phyloP scores from a whole-genome alignment of 2,888 invertebrate genomes.

The Sphaerophoria taeniata region DNA sequence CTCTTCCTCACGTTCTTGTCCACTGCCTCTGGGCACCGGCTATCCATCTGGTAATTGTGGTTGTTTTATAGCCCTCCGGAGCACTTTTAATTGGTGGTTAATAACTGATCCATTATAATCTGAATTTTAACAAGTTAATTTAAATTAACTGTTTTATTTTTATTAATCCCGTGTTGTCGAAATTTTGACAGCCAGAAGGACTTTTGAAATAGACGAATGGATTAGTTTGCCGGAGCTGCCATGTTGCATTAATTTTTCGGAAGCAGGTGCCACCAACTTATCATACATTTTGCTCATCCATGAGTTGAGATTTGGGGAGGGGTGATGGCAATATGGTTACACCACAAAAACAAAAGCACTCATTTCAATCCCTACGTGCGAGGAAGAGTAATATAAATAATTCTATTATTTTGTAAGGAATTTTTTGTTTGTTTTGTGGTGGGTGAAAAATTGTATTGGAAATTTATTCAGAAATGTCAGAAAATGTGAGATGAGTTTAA shows the following conservation, averaged over 20 bases:
- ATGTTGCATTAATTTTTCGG: not conserved
- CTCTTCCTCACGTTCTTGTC: too few species aligned
- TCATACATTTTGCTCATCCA: slow-evolving; percentile 12
- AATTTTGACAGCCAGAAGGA: not conserved
- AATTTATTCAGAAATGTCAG: slow-evolving; percentile 46
- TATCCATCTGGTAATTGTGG: too few species aligned
- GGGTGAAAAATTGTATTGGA: slow-evolving; percentile 41
- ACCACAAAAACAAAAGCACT: slow-evolving; percentile 24
- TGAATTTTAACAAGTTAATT: slow-evolving; percentile 20
- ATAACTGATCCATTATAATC: slow-evolving; percentile 9
- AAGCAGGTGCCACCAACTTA: slow-evolving; percentile 36
- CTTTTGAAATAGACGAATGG: not conserved
- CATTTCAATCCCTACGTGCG: not conserved
- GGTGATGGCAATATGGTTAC: slow-evolving; percentile 16
- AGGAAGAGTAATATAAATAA: not conserved
- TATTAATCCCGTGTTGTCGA: slow-evolving; percentile 7
- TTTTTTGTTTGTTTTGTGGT: not conserved
- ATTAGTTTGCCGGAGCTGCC: not conserved
- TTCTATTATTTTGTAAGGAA: slow-evolving; percentile 20
- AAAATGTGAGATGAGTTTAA: slow-evolving; percentile 1
- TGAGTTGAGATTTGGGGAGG: not conserved
- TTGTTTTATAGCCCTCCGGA: too few species aligned
- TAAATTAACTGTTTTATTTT: slow-evolving; percentile 24
- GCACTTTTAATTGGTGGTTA: too few species aligned
- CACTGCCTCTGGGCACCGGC: too few species aligned